Percentiles rank a stretch among this genome's conserved stretches.
Evolutionary conservation across 1,140 invertebrate species (phyloP).

Genomic region (Lethocerus indicus): DNA sequence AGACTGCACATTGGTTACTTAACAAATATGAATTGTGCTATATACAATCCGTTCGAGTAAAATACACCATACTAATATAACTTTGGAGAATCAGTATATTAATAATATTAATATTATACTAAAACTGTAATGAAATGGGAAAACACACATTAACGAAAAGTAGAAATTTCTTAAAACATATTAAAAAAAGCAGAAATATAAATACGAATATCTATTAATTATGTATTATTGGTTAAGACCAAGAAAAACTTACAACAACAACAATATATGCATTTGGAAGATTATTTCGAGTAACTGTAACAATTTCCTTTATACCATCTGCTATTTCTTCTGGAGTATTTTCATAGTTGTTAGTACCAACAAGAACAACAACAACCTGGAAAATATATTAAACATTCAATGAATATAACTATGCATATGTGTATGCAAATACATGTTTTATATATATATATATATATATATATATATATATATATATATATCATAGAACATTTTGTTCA

Average conservation of each 20-base stretch:
- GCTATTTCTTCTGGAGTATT: conserved; percentile 58
- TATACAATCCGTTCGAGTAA: no score
- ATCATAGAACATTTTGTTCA: not conserved
- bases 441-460: no score
- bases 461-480: not conserved
- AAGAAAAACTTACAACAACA: conserved; percentile 54
- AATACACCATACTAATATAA: no score
- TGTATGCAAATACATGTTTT: no score
- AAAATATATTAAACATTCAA: conserved; percentile 19
- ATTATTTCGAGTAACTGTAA: conserved; percentile 50
- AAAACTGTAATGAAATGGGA: not conserved
- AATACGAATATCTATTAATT: not conserved
- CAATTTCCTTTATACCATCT: conserved; percentile 62
- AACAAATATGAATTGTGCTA: no score
- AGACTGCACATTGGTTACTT: no score
- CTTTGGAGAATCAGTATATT: no score
- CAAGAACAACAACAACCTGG: conserved; percentile 66
- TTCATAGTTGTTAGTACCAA: conserved; percentile 73
- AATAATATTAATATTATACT: no score
- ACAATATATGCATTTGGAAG: conserved; percentile 63
- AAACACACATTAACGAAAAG: not conserved
- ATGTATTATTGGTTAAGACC: not conserved
- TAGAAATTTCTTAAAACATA: conserved; percentile 1
- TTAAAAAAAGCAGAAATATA: conserved; percentile 3
- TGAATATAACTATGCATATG: not conserved